These are phyloP conservation scores for Philopotamus ludificatus DNA, from an alignment of 1,140 invertebrate species.

Conservation along the genomic window DNA sequence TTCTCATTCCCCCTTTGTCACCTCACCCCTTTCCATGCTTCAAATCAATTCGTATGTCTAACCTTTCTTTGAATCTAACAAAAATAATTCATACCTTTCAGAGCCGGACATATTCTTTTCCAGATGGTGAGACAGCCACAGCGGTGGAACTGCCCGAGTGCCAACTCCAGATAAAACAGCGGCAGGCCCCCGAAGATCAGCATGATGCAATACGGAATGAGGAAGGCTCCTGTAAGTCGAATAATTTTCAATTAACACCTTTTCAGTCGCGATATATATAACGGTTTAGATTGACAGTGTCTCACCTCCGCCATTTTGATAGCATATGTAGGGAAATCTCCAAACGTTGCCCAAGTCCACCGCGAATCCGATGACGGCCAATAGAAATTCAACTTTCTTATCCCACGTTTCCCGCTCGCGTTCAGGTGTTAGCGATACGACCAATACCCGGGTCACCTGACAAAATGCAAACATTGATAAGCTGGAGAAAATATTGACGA, in stretches of 20 bases:
- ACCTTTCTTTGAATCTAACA: slow-evolving; percentile 3
- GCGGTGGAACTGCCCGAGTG: slow-evolving; percentile 88
- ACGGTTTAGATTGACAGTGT: too few species aligned
- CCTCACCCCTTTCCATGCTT: background rate
- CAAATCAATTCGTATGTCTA: background rate
- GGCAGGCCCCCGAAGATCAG: slow-evolving; percentile 88
- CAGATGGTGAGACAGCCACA: slow-evolving; percentile 92
- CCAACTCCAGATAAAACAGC: slow-evolving; percentile 92
- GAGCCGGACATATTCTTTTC: slow-evolving; percentile 91
- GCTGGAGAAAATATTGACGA: background rate
- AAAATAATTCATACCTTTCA: slow-evolving; percentile 77
- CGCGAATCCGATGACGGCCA: slow-evolving; percentile 84
- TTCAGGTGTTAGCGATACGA: slow-evolving; percentile 63
- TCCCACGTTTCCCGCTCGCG: slow-evolving; percentile 69
- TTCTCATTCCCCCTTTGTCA: background rate
- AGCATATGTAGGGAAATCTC: slow-evolving; percentile 79
- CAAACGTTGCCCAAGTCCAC: slow-evolving; percentile 83
- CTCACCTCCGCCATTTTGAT: slow-evolving; percentile 75
- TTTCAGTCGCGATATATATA: too few species aligned
- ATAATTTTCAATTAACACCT: slow-evolving; percentile 11
- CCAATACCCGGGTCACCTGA: slow-evolving; percentile 56
- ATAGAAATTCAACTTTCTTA: slow-evolving; percentile 86
- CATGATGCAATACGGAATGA: slow-evolving; percentile 91
- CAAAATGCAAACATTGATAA: too few species aligned
- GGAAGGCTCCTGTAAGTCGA: slow-evolving; percentile 76